Conservation (phyloP, 2,888 invertebrate species). For the Pollenia griseotomentosa region DNA sequence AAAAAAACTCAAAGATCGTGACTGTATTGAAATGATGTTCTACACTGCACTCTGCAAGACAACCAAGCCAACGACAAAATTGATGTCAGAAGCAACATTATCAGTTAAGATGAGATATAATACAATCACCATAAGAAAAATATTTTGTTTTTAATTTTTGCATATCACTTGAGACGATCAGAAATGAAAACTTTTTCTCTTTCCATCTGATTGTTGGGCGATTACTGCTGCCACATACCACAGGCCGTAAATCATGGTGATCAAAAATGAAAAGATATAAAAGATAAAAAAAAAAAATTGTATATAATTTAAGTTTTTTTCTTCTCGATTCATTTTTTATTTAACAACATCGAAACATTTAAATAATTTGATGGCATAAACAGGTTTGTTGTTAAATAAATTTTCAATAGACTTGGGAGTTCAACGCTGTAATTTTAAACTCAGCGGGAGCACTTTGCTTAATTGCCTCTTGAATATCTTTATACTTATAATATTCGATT, state of each 20-base stretch:
- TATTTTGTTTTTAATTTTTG: conserved; percentile 64
- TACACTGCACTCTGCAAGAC: conserved; percentile 1
- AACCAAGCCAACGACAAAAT: background rate
- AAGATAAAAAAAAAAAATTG: conserved; percentile 49
- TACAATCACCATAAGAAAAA: conserved; percentile 52
- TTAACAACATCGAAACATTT: conserved; percentile 63
- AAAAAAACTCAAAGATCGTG: conserved; percentile 62
- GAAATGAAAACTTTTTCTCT: conserved; percentile 40
- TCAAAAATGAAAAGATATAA: conserved; percentile 69
- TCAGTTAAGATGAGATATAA: conserved; percentile 68
- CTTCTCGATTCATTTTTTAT: conserved; percentile 2
- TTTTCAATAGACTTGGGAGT: conserved; percentile 70
- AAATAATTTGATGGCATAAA: conserved; percentile 72
- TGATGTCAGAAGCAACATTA: conserved; percentile 48
- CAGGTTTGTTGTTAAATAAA: conserved; percentile 69
- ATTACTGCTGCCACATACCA: conserved; percentile 51
- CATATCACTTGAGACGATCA: conserved; percentile 69
- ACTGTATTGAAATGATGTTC: conserved; percentile 62
- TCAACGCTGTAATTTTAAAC: conserved; percentile 73
- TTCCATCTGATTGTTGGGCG: conserved; percentile 25
- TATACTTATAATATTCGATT: conserved; percentile 66
- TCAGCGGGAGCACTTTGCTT: conserved; percentile 74
- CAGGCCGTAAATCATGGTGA: conserved; percentile 71
- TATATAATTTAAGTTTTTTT: conserved; percentile 41
- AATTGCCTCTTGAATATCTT: conserved; percentile 73